A percentile compares a stretch with the other conserved stretches of the same genome.
Evolutionary conservation across 2,888 invertebrate genomes (phyloP).

Genomic region (Sinelater perroti): DNA sequence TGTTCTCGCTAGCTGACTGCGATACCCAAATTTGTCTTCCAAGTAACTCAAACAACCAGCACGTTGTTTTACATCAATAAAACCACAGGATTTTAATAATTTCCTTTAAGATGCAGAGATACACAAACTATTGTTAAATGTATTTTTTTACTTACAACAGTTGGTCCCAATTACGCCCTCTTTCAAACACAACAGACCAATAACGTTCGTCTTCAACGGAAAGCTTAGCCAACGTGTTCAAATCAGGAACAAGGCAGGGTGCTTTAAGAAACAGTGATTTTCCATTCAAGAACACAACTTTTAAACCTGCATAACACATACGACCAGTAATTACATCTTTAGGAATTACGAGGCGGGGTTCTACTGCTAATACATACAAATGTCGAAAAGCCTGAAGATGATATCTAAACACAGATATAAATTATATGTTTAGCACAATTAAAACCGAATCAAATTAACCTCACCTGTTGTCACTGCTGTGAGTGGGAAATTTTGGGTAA

Average conservation of each 20-base stretch:
- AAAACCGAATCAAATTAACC: too few relatives aligned
- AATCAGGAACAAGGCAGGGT: slow-evolving; percentile 87
- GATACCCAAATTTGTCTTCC: slow-evolving; percentile 84
- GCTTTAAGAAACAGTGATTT: slow-evolving; percentile 67
- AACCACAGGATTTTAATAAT: slow-evolving; percentile 73
- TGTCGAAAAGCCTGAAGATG: slow-evolving; percentile 97
- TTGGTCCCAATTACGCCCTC: slow-evolving; percentile 84
- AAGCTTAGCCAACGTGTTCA: slow-evolving; percentile 77
- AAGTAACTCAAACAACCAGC: slow-evolving; percentile 88
- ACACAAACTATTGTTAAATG: slow-evolving; percentile 2
- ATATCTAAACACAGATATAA: slow-evolving; percentile 69
- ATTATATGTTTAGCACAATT: too few relatives aligned
- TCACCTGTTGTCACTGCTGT: slow-evolving; percentile 94
- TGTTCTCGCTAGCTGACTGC: slow-evolving; percentile 80
- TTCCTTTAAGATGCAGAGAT: slow-evolving; percentile 59
- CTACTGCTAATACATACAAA: slow-evolving; percentile 92
- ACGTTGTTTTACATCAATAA: slow-evolving; percentile 86
- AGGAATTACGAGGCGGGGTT: slow-evolving; percentile 88
- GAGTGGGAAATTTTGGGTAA: slow-evolving; percentile 96
- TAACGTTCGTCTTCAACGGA: slow-evolving; percentile 85
- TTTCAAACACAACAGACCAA: slow-evolving; percentile 87
- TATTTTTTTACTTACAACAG: slow-evolving; percentile 67
- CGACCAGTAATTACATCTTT: slow-evolving; percentile 83
- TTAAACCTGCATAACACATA: slow-evolving; percentile 83
- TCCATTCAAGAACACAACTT: slow-evolving; percentile 64